A percentile compares a stretch with the other conserved stretches of the same genome.
Evolutionary conservation across 2,113 vertebrate genomes (phyloP).

Genomic region (Addax nasomaculatus): DNA sequence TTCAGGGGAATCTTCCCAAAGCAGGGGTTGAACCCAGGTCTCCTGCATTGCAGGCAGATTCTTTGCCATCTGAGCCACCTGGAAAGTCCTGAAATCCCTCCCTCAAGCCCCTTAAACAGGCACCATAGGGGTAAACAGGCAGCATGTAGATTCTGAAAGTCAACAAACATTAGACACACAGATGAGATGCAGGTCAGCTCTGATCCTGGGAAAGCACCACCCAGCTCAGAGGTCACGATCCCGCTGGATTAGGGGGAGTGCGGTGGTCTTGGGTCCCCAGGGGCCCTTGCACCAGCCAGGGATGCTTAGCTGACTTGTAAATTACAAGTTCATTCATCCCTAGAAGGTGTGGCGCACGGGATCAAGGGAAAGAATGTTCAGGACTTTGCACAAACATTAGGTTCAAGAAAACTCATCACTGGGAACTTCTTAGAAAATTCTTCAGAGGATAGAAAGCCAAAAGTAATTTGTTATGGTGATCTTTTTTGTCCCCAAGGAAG

Average conservation of each 20-base stretch:
- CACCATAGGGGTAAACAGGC: background rate
- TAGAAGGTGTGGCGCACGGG: background rate
- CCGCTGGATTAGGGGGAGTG: fast-evolving
- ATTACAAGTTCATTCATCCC: background rate
- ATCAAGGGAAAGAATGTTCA: background rate
- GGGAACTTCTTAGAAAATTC: background rate
- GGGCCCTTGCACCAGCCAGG: background rate
- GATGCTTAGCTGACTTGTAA: background rate
- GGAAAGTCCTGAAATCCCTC: background rate
- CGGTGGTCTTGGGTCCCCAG: background rate
- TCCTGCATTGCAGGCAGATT: background rate
- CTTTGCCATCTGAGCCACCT: background rate
- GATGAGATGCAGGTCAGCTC: background rate
- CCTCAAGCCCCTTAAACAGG: background rate
- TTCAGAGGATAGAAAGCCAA: background rate
- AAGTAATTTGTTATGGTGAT: background rate
- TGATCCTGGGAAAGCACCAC: background rate
- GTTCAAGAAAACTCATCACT: background rate
- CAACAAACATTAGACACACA: background rate
- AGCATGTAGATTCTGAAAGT: background rate
- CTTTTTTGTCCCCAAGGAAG: background rate
- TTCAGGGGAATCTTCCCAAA: background rate
- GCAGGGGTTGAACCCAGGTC: background rate
- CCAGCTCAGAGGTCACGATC: background rate
- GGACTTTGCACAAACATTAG: background rate